Conservation (phyloP, 1,140 invertebrate genomes). For the Dysdera silvatica region DNA sequence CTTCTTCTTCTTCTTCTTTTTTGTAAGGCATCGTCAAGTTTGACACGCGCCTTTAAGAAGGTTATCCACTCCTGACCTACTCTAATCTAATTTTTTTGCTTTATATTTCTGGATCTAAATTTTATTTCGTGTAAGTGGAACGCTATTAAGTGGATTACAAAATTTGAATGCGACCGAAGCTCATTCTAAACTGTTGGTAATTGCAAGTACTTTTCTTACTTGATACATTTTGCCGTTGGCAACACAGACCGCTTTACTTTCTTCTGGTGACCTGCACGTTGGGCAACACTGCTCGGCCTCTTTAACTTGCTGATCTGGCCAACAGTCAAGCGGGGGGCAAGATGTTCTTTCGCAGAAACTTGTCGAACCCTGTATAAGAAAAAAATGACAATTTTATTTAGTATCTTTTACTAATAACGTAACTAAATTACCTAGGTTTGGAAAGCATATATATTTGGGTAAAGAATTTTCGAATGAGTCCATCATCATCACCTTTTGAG, state of each 20-base stretch:
- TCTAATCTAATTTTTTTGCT: too few species aligned
- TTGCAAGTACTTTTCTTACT: conserved; percentile 36
- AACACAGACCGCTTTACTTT: conserved; percentile 34
- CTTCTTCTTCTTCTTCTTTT: too few species aligned
- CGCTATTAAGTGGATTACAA: neutral
- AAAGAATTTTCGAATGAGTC: too few species aligned
- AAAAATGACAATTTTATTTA: too few species aligned
- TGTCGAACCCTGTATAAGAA: conserved; percentile 54
- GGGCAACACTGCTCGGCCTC: conserved; percentile 66
- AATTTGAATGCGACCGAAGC: neutral
- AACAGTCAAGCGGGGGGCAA: conserved; percentile 73
- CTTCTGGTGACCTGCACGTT: conserved; percentile 37
- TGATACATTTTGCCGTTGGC: conserved; percentile 37
- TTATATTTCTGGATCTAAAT: too few species aligned
- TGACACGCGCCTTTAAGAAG: too few species aligned
- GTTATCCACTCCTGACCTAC: too few species aligned
- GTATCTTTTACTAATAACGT: too few species aligned
- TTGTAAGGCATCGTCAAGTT: too few species aligned
- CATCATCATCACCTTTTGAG: too few species aligned
- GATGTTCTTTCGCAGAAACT: conserved; percentile 64
- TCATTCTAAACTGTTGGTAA: neutral
- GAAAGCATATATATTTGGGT: too few species aligned
- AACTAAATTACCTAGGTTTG: too few species aligned
- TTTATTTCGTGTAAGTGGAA: neutral
- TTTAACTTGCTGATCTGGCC: conserved; percentile 57